Evolutionary conservation across 2,888 invertebrate genomes (phyloP).

Genomic region (Tiphia femorata): DNA sequence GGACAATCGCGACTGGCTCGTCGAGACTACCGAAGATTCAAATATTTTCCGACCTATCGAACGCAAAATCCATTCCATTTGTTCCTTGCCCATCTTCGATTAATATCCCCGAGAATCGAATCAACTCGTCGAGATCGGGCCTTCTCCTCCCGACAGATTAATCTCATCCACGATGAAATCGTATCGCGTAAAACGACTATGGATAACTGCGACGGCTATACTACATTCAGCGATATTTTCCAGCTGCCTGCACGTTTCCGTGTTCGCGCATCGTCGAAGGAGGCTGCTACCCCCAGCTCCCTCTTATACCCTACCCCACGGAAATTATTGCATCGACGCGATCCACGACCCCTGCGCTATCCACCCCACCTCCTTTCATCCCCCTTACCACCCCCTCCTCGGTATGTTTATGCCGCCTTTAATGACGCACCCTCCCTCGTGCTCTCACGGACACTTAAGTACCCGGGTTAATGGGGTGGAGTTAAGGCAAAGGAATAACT

Average conservation of each 20-base stretch:
- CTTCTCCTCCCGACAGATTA: too few relatives aligned
- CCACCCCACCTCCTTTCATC: not conserved
- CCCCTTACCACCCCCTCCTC: not conserved
- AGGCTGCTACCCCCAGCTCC: slow-evolving; percentile 14
- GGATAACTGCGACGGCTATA: too few relatives aligned
- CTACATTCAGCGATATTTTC: slow-evolving; percentile 21
- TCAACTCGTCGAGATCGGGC: too few relatives aligned
- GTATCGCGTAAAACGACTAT: too few relatives aligned
- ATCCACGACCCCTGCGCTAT: not conserved
- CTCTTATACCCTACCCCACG: slow-evolving; percentile 1
- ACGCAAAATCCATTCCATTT: too few relatives aligned
- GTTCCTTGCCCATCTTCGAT: too few relatives aligned
- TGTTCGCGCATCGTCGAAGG: slow-evolving; percentile 11
- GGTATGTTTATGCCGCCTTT: slow-evolving; percentile 37
- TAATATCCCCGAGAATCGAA: too few relatives aligned
- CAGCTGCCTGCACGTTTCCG: slow-evolving; percentile 7
- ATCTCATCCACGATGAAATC: too few relatives aligned
- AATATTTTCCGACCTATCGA: too few relatives aligned
- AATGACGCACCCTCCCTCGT: slow-evolving; percentile 32
- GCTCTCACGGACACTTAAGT: slow-evolving; percentile 41
- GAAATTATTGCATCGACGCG: slow-evolving; percentile 25
- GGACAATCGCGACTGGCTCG: too few relatives aligned
- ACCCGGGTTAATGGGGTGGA: slow-evolving; percentile 44
- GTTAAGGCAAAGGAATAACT: slow-evolving; percentile 46
- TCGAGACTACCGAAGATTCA: too few relatives aligned